Evolutionary conservation across 1,140 invertebrate genomes (phyloP), one percentile per base, ranked within the genome.

Genomic region (Brachionus sp.): DNA sequence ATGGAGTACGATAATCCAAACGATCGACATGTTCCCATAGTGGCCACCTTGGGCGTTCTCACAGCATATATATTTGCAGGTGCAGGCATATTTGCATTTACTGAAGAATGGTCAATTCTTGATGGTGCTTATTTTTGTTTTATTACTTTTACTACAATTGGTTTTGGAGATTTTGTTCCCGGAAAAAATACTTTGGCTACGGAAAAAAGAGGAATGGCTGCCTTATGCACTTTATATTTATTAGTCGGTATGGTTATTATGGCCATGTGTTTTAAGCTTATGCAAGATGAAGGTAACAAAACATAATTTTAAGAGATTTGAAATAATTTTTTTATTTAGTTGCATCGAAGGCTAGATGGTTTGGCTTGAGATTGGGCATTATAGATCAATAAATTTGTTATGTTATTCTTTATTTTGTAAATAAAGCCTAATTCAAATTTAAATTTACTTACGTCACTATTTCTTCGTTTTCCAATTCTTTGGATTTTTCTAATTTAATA

Each of bases 41-140:
- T 94, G 93, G 89, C 96, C 33, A 95, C 94, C 86, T 93, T 96
- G 44, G 83, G 77, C 10, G 78, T 84, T 12, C 35, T 85, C 33
- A 66, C 66, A 33, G 25, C 57, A 10, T 85, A 85, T 64, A 85
- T 85, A 12, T 50, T 84, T 64, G 62, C 68, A 10, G 84, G 84
- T 35, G 77, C 84, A 13, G 66, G 53, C 19, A 57, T 85, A 62
- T 85, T 85, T 88, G 66, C 66, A n/a, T 35, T 66, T 46, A 84
- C 83, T 39, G 84, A 85, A 50, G 50, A 62, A 12, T 85, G 84
- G 84, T n/a, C 50, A 23, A 44, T 84, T 16, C 39, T 84, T 33
- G 82, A 84, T 37, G 83, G 84, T 62, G 78, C 78, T 35, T 85
- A 85, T 77, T 85, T 84, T 70, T 78, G 70, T 66, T 94, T 95